Percentiles rank a stretch among this genome's conserved stretches.
Evolutionary conservation across 1,140 invertebrate genomes (phyloP).

Genomic region (Magallana angulata): DNA sequence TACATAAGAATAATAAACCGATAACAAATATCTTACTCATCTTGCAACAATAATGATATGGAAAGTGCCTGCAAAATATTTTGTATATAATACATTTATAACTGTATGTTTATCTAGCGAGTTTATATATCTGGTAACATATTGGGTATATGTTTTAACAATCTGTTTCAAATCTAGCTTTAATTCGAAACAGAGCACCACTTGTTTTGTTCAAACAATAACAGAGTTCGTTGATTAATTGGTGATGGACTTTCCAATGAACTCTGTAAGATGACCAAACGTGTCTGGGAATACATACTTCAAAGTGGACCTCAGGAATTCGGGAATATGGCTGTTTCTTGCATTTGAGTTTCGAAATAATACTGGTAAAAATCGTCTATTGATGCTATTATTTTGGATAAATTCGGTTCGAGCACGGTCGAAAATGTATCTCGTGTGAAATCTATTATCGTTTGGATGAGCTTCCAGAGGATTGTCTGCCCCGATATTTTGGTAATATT

Average conservation of each 20-base stretch:
- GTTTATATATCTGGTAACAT: too few species aligned
- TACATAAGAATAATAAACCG: too few species aligned
- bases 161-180: too few species aligned
- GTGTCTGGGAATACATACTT: constrained; percentile 22
- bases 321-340: neutral
- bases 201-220: too few species aligned
- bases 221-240: too few species aligned
- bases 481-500: constrained; percentile 2
- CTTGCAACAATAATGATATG: too few species aligned
- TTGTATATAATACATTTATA: too few species aligned
- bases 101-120: too few species aligned
- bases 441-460: constrained; percentile 17
- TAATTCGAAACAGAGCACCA: too few species aligned
- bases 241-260: neutral
- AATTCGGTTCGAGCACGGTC: constrained; percentile 37
- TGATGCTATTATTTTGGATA: constrained; percentile 28
- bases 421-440: constrained; percentile 39
- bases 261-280: neutral
- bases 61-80: too few species aligned
- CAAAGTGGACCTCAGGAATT: constrained; percentile 21
- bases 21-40: too few species aligned
- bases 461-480: neutral
- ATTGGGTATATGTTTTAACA: too few species aligned
- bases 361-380: constrained; percentile 30
- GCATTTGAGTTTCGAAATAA: constrained; percentile 26